phyloP scores from a whole-genome alignment of 2,888 invertebrate species.

The Acanthosepion lycidas region DNA sequence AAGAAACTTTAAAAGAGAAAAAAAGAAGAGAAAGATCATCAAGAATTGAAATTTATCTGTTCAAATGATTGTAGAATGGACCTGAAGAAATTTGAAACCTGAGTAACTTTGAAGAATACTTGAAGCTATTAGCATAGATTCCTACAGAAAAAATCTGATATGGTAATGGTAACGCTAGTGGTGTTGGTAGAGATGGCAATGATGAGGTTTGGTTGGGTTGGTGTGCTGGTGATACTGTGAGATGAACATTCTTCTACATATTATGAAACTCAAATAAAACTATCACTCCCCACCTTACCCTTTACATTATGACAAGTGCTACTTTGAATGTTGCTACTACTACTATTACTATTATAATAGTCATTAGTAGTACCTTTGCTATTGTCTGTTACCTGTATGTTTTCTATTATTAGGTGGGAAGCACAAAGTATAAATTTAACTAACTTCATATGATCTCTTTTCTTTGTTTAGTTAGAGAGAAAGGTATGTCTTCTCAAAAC shows the following conservation, averaged over 20 bases:
- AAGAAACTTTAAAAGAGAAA: too few relatives aligned
- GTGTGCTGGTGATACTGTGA: neutral
- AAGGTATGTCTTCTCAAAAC: neutral
- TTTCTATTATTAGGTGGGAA: slow-evolving; percentile 6
- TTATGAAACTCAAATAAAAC: slow-evolving; percentile 14
- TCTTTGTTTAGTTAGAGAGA: neutral
- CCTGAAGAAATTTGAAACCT: neutral
- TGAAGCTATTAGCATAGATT: neutral
- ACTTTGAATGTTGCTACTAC: neutral
- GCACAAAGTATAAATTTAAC: neutral
- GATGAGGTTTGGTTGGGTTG: neutral
- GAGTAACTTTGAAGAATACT: slow-evolving; percentile 2
- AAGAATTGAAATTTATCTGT: neutral
- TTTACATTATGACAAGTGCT: neutral
- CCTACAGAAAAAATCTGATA: neutral
- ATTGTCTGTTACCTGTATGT: slow-evolving; percentile 9
- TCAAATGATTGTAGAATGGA: neutral
- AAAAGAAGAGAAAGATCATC: too few relatives aligned
- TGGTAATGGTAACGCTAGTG: neutral
- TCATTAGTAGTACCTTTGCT: neutral
- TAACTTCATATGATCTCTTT: too few relatives aligned
- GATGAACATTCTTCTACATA: neutral
- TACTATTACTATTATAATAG: neutral
- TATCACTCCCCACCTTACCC: neutral
- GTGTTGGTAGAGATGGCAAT: neutral